Conservation (phyloP, 2,888 invertebrate species). For the Rhingia campestris region DNA sequence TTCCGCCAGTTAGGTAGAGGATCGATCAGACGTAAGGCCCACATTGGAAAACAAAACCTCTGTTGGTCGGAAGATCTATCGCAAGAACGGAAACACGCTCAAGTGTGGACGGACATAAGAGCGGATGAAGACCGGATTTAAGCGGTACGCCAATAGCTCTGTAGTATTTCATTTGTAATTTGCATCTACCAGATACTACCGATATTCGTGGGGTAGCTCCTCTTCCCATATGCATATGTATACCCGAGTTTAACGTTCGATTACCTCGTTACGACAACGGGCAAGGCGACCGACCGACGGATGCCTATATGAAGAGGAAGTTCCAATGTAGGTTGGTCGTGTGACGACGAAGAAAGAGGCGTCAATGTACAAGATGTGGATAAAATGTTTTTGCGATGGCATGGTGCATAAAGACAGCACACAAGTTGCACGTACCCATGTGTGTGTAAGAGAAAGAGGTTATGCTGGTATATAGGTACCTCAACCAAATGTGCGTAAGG, state of each 20-base stretch:
- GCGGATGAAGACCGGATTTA: slow-evolving; percentile 26
- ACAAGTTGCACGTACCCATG: background rate
- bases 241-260: slow-evolving; percentile 62
- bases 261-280: slow-evolving; percentile 38
- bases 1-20: background rate
- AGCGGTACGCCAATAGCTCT: slow-evolving; percentile 17
- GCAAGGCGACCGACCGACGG: background rate
- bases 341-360: slow-evolving; percentile 11
- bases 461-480: slow-evolving; percentile 7
- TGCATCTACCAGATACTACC: slow-evolving; percentile 37
- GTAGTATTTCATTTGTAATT: slow-evolving; percentile 24
- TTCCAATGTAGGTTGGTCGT: slow-evolving; percentile 62
- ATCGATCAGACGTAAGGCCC: slow-evolving; percentile 23
- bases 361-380: slow-evolving; percentile 1
- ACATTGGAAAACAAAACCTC: slow-evolving; percentile 20
- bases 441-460: slow-evolving; percentile 19
- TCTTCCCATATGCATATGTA: slow-evolving; percentile 14
- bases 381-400: background rate
- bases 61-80: slow-evolving; percentile 41
- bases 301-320: slow-evolving; percentile 46
- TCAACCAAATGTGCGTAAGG: background rate
- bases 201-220: slow-evolving; percentile 6
- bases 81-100: slow-evolving; percentile 48
- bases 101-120: slow-evolving; percentile 12
- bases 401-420: background rate